Evolutionary conservation across 1,140 invertebrate species (phyloP).

Genomic region (Papilio machaon): DNA sequence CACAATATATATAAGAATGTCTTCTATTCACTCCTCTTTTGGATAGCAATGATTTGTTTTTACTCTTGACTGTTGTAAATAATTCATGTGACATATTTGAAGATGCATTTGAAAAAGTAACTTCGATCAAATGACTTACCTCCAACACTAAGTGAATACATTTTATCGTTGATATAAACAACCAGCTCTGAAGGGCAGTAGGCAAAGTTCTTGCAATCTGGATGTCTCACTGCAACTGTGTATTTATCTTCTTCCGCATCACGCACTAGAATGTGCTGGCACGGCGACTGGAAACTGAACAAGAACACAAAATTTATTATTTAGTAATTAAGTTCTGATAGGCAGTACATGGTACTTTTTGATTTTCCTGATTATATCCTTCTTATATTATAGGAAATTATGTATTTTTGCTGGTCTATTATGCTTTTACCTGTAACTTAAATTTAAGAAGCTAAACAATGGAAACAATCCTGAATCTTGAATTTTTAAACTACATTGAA

Average conservation of each 20-base stretch:
- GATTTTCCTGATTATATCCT: too few relatives aligned
- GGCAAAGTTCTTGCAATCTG: constrained; percentile 70
- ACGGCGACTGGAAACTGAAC: constrained; percentile 84
- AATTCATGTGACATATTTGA: background rate
- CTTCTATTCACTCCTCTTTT: background rate
- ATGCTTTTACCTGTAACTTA: too few relatives aligned
- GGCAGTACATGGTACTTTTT: too few relatives aligned
- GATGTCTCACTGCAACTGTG: constrained; percentile 84
- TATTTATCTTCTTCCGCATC: constrained; percentile 86
- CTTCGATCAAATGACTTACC: constrained; percentile 46
- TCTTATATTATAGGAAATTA: too few relatives aligned
- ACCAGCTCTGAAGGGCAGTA: constrained; percentile 83
- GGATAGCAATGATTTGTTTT: too few relatives aligned
- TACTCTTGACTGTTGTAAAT: too few relatives aligned
- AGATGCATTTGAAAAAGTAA: background rate
- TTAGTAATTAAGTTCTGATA: too few relatives aligned
- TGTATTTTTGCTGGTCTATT: too few relatives aligned
- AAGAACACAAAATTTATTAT: constrained; percentile 43
- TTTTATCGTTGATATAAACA: constrained; percentile 87
- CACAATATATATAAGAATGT: constrained; percentile 6
- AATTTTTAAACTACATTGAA: too few relatives aligned
- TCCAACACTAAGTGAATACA: constrained; percentile 82
- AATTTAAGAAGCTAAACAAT: too few relatives aligned
- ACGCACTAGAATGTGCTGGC: constrained; percentile 85
- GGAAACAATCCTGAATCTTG: too few relatives aligned